Evolutionary conservation across 2,113 vertebrate genomes (phyloP).

Genomic region (Tetrax tetrax): DNA sequence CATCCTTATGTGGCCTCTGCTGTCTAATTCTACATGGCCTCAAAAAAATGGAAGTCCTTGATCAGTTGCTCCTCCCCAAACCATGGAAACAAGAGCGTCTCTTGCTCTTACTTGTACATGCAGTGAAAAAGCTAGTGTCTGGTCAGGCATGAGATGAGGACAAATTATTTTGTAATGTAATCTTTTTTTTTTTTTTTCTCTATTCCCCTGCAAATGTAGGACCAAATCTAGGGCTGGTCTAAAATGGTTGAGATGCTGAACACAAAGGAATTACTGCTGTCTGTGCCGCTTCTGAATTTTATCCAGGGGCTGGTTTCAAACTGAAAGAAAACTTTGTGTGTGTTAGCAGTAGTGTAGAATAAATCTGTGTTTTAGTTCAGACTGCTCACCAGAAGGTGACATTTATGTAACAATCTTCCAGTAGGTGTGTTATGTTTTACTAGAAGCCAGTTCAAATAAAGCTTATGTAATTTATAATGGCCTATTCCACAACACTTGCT

Average conservation of each 20-base stretch:
- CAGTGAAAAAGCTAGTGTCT: not conserved
- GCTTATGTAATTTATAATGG: constrained; percentile 11
- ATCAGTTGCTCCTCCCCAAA: not conserved
- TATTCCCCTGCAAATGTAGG: not conserved
- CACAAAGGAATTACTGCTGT: not conserved
- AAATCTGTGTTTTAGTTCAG: not conserved
- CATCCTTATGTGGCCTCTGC: not conserved
- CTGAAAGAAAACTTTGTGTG: not conserved
- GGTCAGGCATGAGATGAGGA: not conserved
- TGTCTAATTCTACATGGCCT: not conserved
- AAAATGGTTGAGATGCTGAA: not conserved
- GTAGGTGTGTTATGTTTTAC: constrained; percentile 30
- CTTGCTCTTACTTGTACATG: not conserved
- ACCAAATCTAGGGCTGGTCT: not conserved
- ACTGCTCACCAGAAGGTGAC: constrained; percentile 1
- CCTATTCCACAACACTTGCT: constrained; percentile 1
- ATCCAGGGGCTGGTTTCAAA: not conserved
- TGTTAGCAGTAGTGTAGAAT: not conserved
- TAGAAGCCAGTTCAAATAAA: constrained; percentile 45
- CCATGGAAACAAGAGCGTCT: not conserved
- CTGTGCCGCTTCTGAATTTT: not conserved
- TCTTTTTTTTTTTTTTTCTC: not conserved
- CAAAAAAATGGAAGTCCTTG: not conserved
- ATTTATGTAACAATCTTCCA: constrained; percentile 24
- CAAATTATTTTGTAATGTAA: not conserved